These are phyloP conservation scores for Dasypolia templi DNA, from an alignment of 2,888 invertebrate genomes.

Conservation along the genomic window DNA sequence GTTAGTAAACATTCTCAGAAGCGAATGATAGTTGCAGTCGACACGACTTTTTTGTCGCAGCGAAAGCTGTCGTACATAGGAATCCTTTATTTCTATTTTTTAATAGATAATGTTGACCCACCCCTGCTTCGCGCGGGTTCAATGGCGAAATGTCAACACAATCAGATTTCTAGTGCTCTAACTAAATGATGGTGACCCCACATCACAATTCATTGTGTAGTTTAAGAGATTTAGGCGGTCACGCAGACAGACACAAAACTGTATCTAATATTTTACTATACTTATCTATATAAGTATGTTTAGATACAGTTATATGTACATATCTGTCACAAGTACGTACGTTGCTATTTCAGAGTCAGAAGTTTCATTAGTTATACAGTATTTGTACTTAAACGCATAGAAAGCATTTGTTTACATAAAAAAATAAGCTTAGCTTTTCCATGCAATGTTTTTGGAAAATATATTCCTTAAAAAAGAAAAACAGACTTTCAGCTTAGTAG, in stretches of 20 bases:
- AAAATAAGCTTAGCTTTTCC: not conserved
- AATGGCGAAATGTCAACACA: not conserved
- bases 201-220: not conserved
- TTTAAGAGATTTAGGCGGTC: not conserved
- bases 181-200: not conserved
- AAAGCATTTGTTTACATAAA: not conserved
- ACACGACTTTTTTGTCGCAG: conserved; percentile 55
- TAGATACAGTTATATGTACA: no score
- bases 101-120: not conserved
- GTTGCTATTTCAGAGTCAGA: not conserved
- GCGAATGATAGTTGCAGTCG: conserved; percentile 37
- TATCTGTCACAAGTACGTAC: not conserved
- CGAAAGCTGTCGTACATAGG: conserved; percentile 35
- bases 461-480: no score
- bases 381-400: not conserved
- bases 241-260: not conserved
- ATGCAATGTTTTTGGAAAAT: not conserved
- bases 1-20: conserved; percentile 63
- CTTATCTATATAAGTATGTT: no score
- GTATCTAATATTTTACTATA: not conserved
- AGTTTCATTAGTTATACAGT: not conserved
- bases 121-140: not conserved
- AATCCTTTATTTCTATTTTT: conserved; percentile 17
- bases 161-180: not conserved
- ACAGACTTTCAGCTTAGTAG: not conserved